Evolutionary conservation across 2,797 vertebrate genomes (phyloP), one percentile per base, ranked within the genome.

Genomic region (Phoeniculus purpureus): DNA sequence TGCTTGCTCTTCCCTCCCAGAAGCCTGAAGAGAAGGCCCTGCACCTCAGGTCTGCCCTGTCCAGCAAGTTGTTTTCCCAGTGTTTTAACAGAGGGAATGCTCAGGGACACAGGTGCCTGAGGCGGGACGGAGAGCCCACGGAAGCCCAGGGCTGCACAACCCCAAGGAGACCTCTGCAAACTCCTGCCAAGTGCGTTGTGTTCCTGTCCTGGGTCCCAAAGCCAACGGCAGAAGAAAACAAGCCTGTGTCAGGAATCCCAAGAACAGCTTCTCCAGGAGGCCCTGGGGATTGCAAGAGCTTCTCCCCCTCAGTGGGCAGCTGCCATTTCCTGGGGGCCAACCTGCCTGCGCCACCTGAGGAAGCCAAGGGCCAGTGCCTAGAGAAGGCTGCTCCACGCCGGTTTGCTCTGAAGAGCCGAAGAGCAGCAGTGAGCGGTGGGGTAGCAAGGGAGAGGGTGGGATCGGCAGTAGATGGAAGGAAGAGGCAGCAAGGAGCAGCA

Each of bases 271-370:
- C 51, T 15, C 17, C 51, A 32, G 32, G 9, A 76, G 26, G 64
- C 67, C 75, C 25, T 2, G 2, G 31, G 29, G 51, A 34, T 27
- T 4, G 1, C 54, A 55, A 54, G 34, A 61, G 51, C 2, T 0
- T 17, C 62, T 64, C 19, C 4, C 7, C 7, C 2, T 1, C 20
- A 19, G 26, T 48, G 60, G 50, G 26, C 58, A 77, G 65, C 51
- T 90, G 54, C 19, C 23, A 11, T 16, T 83, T 75, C 34, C 12
- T 1, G 1, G 5, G 16, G 3, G 4, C 1, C 1, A 1, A 60
- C 15, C 37, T 18, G 40, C 27, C 21, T 5, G 1, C 8, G n/a
- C 48, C 3, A 5, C 12, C 14, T 0, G 0, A 3, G 15, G 27
- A 81, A 40, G 40, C 13, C 50, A 58, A 61, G 37, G 27, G 43